phyloP scores from a whole-genome alignment of 2,113 vertebrate genomes.

The Accipiter virgatus region DNA sequence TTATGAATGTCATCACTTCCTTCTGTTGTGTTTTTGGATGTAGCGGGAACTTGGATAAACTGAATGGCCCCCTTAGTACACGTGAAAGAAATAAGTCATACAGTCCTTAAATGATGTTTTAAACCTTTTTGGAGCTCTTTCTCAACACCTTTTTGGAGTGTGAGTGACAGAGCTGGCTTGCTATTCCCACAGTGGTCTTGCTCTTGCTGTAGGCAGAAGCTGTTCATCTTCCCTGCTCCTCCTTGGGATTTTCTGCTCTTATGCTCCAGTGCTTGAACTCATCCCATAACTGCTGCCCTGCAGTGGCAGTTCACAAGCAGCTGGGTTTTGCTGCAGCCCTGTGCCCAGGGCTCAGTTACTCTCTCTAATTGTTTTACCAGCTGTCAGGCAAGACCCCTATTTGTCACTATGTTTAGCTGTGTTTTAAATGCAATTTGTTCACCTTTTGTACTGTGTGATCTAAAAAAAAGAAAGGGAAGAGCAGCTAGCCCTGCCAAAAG shows the following conservation, averaged over 20 bases:
- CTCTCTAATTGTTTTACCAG: not conserved
- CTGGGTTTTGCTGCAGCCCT: not conserved
- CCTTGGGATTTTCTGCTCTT: not conserved
- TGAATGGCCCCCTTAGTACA: not conserved
- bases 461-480: not conserved
- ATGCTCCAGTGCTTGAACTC: not conserved
- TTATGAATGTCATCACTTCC: not conserved
- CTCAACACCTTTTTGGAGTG: not conserved
- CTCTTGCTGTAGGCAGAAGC: not conserved
- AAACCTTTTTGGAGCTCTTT: not conserved
- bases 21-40: not conserved
- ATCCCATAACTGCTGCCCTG: not conserved
- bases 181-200: not conserved
- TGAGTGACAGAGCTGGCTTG: not conserved
- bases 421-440: not conserved
- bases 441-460: not conserved
- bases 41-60: not conserved
- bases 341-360: not conserved
- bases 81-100: not conserved
- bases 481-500: not conserved
- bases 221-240: not conserved
- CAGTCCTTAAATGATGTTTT: not conserved
- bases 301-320: not conserved
- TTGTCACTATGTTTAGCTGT: not conserved
- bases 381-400: no score